Evolutionary conservation across 2,888 invertebrate genomes (phyloP), one percentile per base, ranked within the genome.

Genomic region (Augochlorella aurata): DNA sequence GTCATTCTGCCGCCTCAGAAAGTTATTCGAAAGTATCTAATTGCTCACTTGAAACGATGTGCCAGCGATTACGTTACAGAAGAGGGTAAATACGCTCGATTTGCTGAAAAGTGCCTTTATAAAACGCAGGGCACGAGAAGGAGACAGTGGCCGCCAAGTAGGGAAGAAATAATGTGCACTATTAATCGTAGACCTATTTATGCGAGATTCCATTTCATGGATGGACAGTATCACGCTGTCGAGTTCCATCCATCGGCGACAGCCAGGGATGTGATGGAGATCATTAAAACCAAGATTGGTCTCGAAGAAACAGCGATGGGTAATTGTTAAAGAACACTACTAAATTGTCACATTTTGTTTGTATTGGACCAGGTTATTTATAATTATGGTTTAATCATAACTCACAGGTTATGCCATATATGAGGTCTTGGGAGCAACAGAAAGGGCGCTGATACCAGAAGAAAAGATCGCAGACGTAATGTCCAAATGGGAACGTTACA

Each of bases 221-320:
- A 98, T 93, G 98, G 98, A 1, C 98, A 98, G 92, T 98, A 98
- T 92, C 97, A 98, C 93, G 97, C 98, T 0, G 96, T 99, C 0
- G 98, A 98, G 94, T 99, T 99, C 94, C 98, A 98, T 91, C 98
- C 98, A 0, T 98, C 98, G 49, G 97, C 98, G 68, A 98, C 98
- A 0, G 97, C 98, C 5, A 96, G 96, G 90, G 98, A 98, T 92
- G 97, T 98, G 2, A 96, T 98, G 92, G 96, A 97, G 91, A 96
- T 97, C 92, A 96, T 99, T 66, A 96, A 98, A 87, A 96, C 96
- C 87, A 98, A 98, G 94, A 98, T 99, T 89, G 98, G 98, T 0
- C 95, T 98, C 78, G 95, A 95, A 79, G 96, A 97, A 77, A 95
- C 96, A 75, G 97, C 97, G 12, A 96, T 96, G 90, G 96, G 96